These are phyloP conservation scores for Phataginus tetradactyla DNA, from an alignment of 2,797 vertebrate species.

Conservation along the genomic window DNA sequence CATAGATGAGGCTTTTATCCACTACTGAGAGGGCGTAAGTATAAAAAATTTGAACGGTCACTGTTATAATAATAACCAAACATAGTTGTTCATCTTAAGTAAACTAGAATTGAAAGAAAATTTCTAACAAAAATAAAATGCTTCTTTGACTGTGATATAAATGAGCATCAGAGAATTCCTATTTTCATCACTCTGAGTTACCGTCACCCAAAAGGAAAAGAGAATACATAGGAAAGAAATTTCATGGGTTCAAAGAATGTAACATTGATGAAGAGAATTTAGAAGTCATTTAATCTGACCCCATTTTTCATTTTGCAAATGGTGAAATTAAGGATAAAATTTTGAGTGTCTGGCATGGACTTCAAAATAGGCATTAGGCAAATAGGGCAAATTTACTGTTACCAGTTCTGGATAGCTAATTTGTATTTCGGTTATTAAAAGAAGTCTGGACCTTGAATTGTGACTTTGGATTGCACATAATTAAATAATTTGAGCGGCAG, in stretches of 20 bases:
- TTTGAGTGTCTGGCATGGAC: not conserved
- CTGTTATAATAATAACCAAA: not conserved
- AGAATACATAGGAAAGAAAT: not conserved
- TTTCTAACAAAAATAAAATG: constrained; percentile 33
- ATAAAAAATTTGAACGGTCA: not conserved
- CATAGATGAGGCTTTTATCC: not conserved
- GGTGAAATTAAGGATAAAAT: not conserved
- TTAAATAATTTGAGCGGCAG: not conserved
- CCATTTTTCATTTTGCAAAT: not conserved
- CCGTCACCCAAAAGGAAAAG: not conserved
- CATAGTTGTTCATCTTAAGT: not conserved
- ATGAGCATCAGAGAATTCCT: not conserved
- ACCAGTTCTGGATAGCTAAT: not conserved
- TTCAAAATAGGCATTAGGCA: constrained; percentile 7
- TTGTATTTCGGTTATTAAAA: constrained; percentile 36
- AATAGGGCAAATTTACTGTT: not conserved
- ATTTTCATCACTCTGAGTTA: not conserved
- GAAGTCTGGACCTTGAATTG: not conserved
- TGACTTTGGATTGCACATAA: not conserved
- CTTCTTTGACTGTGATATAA: constrained; percentile 14
- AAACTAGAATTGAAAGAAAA: constrained; percentile 38
- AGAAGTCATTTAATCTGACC: constrained; percentile 16
- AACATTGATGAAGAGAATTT: not conserved
- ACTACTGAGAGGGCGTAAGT: not conserved
- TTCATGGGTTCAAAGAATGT: not conserved